Evolutionary conservation across 2,888 invertebrate species (phyloP).

Genomic region (Bembecia ichneumoniformis): DNA sequence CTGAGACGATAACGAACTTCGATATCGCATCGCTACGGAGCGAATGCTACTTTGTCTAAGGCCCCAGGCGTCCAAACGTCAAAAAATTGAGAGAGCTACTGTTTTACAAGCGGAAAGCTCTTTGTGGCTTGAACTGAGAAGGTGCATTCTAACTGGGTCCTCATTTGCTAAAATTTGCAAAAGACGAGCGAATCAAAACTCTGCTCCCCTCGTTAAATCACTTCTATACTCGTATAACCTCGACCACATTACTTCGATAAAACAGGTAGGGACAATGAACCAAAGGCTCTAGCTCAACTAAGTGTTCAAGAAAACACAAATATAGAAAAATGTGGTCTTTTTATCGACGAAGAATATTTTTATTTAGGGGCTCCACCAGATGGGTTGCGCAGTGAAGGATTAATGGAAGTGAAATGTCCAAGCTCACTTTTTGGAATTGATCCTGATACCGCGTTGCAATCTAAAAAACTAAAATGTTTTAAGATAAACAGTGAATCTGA

Average conservation of each 20-base stretch:
- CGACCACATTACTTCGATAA: not conserved
- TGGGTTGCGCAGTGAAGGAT: constrained; percentile 1
- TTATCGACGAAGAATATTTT: constrained; percentile 4
- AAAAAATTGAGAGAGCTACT: not conserved
- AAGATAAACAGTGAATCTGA: constrained; percentile 2
- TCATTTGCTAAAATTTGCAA: not conserved
- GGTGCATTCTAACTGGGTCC: not conserved
- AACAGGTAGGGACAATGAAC: not conserved
- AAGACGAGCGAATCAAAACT: not conserved
- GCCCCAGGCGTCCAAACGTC: too few relatives aligned
- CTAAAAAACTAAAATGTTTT: not conserved
- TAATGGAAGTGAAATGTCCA: constrained; percentile 4
- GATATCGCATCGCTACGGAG: too few relatives aligned
- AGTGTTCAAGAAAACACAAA: not conserved
- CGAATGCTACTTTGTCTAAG: too few relatives aligned
- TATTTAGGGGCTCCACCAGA: constrained; percentile 3
- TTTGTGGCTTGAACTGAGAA: not conserved
- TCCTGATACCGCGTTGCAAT: constrained; percentile 1
- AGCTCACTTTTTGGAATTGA: constrained; percentile 2
- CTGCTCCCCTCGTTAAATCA: not conserved
- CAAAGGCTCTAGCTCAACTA: not conserved
- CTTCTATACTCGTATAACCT: not conserved
- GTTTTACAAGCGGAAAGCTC: not conserved
- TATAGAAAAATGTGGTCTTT: constrained; percentile 3
- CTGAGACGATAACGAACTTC: too few relatives aligned